Evolutionary conservation across 2,797 vertebrate genomes (phyloP), one percentile per base, ranked within the genome.

Genomic region (Alectoris magna): DNA sequence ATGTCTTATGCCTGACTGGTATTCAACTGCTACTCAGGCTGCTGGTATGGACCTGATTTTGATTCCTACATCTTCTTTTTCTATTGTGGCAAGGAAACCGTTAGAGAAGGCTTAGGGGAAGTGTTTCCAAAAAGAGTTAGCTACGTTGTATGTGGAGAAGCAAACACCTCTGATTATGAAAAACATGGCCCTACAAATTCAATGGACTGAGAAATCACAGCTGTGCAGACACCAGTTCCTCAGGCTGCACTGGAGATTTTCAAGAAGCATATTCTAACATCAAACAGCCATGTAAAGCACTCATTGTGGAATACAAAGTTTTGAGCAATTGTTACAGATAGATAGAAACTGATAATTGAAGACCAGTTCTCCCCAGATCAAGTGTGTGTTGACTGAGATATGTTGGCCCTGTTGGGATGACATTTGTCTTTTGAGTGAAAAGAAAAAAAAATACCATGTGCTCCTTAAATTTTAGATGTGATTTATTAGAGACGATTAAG

Each of bases 21-120:
- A 62, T 91, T 92, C 91, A 91, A 41, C 82, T 83, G 63, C 63
- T 72, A 69, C 59, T 72, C 31, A 60, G 41, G 55, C 48, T 67
- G 8, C 67, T 76, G 24, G 31, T 9, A 15, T 23, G 3, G 5
- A 58, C 24, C 44, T 56, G n/a, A 27, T 53, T 82, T 84, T 70
- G 23, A 2, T 63, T 84, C 21, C 63, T 59, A 4, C 2, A 0
- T 16, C 3, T 46, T 72, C 17, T 3, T 86, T 87, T 89, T 51
- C 38, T 39, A 1, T 19, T 55, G 29, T 3, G 9, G 16, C 15
- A 66, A 74, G n/a, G 14, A 80, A 84, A 48, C 2, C 2, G 39
- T 88, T 64, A 51, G 46, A 29, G 36, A 34, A 60, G 22, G 12
- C 14, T 26, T n/a, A 43, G 48, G 73, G 31, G 7, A 8, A 7